These are phyloP conservation scores for Lordiphosa clarofinis DNA, from an alignment of 1,140 invertebrate species.

Conservation along the genomic window DNA sequence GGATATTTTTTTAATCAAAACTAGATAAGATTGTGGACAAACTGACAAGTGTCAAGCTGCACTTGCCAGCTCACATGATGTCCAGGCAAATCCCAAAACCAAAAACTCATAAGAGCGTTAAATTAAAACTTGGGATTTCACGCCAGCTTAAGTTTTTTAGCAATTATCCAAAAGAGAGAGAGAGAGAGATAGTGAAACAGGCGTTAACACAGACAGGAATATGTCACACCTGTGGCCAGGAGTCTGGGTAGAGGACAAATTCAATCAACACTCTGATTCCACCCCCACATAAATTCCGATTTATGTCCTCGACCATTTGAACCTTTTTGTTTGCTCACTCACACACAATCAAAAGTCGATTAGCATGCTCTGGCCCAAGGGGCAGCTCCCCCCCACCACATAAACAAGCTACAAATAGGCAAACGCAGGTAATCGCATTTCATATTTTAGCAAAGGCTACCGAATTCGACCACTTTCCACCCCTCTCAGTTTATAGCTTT, in stretches of 20 bases:
- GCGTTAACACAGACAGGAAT: constrained; percentile 64
- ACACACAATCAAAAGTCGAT: constrained; percentile 71
- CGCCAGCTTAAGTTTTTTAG: constrained; percentile 75
- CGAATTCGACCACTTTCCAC: constrained; percentile 60
- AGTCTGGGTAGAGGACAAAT: constrained; percentile 31
- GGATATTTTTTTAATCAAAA: constrained; percentile 48
- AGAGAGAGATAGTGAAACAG: constrained; percentile 39
- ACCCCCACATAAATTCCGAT: constrained; percentile 58
- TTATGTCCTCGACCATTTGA: constrained; percentile 61
- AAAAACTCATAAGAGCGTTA: constrained; percentile 65
- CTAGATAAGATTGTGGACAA: constrained; percentile 54
- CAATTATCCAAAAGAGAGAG: constrained; percentile 46
- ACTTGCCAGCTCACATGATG: constrained; percentile 33
- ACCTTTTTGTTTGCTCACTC: constrained; percentile 53
- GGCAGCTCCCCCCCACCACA: constrained; percentile 22
- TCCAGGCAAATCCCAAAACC: constrained; percentile 22
- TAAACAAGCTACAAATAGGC: constrained; percentile 67
- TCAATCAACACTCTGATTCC: constrained; percentile 51
- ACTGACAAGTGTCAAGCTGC: constrained; percentile 48
- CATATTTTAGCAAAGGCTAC: constrained; percentile 26
- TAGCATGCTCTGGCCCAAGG: constrained; percentile 46
- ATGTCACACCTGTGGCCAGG: constrained; percentile 64
- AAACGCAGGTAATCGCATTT: constrained; percentile 77
- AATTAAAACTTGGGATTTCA: constrained; percentile 77
- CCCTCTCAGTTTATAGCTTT: constrained; percentile 38